These are phyloP conservation scores for Himantopus leucocephalus DNA, from an alignment of 2,113 vertebrate species.

Conservation along the genomic window DNA sequence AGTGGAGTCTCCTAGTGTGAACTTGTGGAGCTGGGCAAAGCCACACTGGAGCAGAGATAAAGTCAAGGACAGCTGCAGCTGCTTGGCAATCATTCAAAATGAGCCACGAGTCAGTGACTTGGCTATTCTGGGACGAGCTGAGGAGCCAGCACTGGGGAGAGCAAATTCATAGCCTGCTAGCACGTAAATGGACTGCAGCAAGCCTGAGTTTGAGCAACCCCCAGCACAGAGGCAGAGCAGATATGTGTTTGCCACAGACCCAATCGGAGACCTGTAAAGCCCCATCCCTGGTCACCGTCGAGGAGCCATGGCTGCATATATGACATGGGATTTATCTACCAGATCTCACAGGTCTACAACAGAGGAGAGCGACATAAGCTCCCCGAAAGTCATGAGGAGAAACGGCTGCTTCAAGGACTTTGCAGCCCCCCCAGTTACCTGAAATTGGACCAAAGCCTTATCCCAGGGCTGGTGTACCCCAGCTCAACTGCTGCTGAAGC, in stretches of 20 bases:
- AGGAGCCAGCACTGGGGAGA: constrained; percentile 1
- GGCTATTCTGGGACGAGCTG: constrained; percentile 56
- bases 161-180: neutral
- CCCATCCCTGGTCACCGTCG: accelerated
- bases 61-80: constrained; percentile 71
- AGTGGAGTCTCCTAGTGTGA: constrained; percentile 69
- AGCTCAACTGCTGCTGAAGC: neutral
- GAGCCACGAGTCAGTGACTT: constrained; percentile 65
- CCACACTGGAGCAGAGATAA: constrained; percentile 53
- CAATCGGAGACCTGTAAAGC: neutral
- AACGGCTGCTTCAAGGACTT: neutral
- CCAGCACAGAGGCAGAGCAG: neutral
- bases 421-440: neutral
- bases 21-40: constrained; percentile 68
- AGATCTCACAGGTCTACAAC: neutral
- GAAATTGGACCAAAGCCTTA: neutral
- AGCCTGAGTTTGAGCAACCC: neutral
- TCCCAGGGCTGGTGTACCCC: neutral
- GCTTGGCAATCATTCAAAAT: constrained; percentile 58
- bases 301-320: neutral
- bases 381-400: neutral
- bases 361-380: neutral
- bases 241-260: neutral
- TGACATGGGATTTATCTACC: neutral
- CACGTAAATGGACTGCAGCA: constrained; percentile 10